Base-by-base conservation (phyloP, 2,888 invertebrate genomes). In the Emmelina monodactyla region DNA sequence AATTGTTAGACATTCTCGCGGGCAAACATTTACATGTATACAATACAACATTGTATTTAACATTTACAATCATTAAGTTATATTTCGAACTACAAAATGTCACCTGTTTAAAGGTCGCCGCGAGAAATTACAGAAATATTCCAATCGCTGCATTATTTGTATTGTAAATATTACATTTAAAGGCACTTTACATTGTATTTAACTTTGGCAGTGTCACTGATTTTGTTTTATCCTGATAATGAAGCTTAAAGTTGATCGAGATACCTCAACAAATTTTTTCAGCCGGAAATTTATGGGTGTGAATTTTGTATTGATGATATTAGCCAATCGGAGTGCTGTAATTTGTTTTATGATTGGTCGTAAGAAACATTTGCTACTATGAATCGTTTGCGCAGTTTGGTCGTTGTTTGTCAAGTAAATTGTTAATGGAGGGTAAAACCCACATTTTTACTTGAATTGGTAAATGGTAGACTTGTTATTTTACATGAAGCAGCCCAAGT, bases 401-500 rank as follows among this genome's bases (percentile, higher is more conserved):
- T 25, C 25, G 3, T 25, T 3, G 11, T 25, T 25, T 25, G 25
- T 25, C 25, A 25, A 25, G 9, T n/a, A 25, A 25, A 25, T 3
- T 25, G 9, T 7, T 25, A 19, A 7, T 25, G n/a, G 9, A n/a
- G 25, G 11, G 25, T 25, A 25, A 25, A 25, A 25, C 25, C 11
- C n/a, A 25, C 25, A n/a, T 7, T 19, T 6, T 19, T 19, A 19
- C n/a, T n/a, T 19, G n/a, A 25, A 25, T 25, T 25, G 6, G 11
- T 25, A 11, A 10, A 6, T 19, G 9, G n/a, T n/a, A n/a, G n/a
- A n/a, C 65, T 69, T 68, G 63, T 69, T 66, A 60, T 69, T 69
- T 70, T 67, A 56, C 64, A 71, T 55, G 49, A 50, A 50, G 51
- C 51, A 49, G 50, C 52, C 45, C 50, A 44, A 49, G 53, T 53